Evolutionary conservation across 1,140 invertebrate species (phyloP).

Genomic region (Mylabris phalerata): DNA sequence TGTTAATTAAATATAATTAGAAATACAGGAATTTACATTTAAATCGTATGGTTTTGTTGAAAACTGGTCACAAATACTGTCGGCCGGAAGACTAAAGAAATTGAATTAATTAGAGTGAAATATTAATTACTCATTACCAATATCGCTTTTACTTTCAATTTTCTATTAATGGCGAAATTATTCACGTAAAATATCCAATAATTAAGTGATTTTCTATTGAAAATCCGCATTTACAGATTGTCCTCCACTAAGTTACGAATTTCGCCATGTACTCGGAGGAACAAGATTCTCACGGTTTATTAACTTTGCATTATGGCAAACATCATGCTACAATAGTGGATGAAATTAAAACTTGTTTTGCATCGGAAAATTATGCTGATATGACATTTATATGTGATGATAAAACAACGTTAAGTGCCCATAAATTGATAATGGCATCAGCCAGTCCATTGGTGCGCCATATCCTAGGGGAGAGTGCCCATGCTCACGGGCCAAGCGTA

Average conservation of each 20-base stretch:
- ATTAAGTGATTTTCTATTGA: background rate
- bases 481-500: conserved; percentile 61
- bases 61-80: no score
- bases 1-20: no score
- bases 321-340: conserved; percentile 81
- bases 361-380: conserved; percentile 73
- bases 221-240: conserved; percentile 21
- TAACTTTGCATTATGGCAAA: conserved; percentile 83
- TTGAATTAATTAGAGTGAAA: no score
- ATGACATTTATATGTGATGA: conserved; percentile 75
- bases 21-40: no score
- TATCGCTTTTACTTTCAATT: no score
- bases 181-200: background rate
- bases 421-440: conserved; percentile 73
- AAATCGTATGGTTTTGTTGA: no score
- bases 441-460: conserved; percentile 72
- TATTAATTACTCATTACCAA: no score
- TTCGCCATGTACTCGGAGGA: conserved; percentile 43
- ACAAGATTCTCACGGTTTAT: conserved; percentile 47
- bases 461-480: conserved; percentile 65
- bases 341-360: conserved; percentile 77
- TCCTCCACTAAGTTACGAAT: conserved; percentile 19
- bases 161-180: no score
- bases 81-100: no score
- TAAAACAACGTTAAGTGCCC: conserved; percentile 62